These are phyloP conservation scores for Tachypleus tridentatus DNA, from an alignment of 1,140 invertebrate species.

Conservation along the genomic window DNA sequence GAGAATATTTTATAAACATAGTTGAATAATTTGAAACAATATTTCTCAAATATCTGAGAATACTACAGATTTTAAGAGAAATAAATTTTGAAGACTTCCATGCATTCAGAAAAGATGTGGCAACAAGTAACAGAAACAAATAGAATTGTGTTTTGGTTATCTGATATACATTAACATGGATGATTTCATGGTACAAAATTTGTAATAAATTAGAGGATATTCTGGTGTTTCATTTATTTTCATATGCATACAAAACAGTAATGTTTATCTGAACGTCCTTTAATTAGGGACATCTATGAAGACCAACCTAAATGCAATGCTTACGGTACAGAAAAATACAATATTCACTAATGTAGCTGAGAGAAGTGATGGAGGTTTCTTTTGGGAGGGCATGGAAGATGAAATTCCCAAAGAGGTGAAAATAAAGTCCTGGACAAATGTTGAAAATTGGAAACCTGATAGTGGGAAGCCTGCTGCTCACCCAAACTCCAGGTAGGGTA, in stretches of 20 bases:
- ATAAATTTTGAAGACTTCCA: too few species aligned
- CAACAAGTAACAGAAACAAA: too few species aligned
- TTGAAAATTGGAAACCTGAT: slow-evolving; percentile 50
- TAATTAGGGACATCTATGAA: slow-evolving; percentile 59
- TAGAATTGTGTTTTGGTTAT: too few species aligned
- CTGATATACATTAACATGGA: too few species aligned
- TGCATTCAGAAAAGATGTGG: too few species aligned
- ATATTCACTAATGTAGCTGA: slow-evolving; percentile 97
- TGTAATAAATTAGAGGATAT: not conserved
- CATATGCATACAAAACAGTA: too few species aligned
- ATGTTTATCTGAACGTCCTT: not conserved
- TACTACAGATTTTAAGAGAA: too few species aligned
- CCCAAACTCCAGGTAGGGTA: slow-evolving; percentile 64
- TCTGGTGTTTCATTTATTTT: slow-evolving; percentile 2
- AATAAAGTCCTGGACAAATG: slow-evolving; percentile 75
- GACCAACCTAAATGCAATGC: slow-evolving; percentile 96
- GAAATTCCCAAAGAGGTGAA: slow-evolving; percentile 44
- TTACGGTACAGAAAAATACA: slow-evolving; percentile 81
- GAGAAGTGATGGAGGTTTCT: slow-evolving; percentile 86
- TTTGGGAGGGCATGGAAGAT: slow-evolving; percentile 95
- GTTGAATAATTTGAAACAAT: too few species aligned
- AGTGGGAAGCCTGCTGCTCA: slow-evolving; percentile 67
- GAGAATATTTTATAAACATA: too few species aligned
- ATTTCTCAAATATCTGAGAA: too few species aligned
- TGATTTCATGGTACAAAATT: too few species aligned